These are phyloP conservation scores for Forbesichthys agassizii DNA, from an alignment of 2,113 vertebrate genomes.

Conservation along the genomic window DNA sequence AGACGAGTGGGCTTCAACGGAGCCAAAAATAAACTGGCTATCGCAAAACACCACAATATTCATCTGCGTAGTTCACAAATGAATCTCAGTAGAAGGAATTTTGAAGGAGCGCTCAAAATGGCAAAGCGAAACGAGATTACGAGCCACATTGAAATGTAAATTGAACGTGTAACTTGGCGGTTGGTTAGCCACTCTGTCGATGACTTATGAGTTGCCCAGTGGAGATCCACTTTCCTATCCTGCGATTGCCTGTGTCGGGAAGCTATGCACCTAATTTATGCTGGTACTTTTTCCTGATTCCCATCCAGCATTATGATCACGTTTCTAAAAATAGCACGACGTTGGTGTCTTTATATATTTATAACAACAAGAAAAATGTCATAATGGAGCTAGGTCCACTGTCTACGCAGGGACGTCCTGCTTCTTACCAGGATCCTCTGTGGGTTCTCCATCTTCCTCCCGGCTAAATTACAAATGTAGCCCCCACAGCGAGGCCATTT, in stretches of 20 bases:
- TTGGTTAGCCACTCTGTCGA: too few relatives aligned
- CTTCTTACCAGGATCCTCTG: constrained; percentile 13
- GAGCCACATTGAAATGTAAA: too few relatives aligned
- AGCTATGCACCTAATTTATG: constrained; percentile 9
- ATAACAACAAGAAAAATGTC: constrained; percentile 22
- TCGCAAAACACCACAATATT: background rate
- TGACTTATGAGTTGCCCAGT: background rate
- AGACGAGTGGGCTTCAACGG: background rate
- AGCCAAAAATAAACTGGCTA: background rate
- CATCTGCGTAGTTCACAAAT: background rate
- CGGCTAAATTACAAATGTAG: background rate
- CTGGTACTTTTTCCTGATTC: constrained; percentile 1
- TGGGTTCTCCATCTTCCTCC: background rate
- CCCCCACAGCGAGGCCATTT: background rate
- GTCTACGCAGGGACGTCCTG: constrained; percentile 8
- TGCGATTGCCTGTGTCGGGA: background rate
- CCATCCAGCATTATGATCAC: constrained; percentile 24
- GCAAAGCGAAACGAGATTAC: too few relatives aligned
- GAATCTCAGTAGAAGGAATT: background rate
- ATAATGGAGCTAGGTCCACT: constrained; percentile 34
- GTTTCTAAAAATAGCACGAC: constrained; percentile 52
- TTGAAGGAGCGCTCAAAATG: constrained; percentile 10
- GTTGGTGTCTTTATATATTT: background rate
- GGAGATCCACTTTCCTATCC: background rate
- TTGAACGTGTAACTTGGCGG: too few relatives aligned